phyloP scores from a whole-genome alignment of 2,797 vertebrate species.

The Sebastes vulpes region DNA sequence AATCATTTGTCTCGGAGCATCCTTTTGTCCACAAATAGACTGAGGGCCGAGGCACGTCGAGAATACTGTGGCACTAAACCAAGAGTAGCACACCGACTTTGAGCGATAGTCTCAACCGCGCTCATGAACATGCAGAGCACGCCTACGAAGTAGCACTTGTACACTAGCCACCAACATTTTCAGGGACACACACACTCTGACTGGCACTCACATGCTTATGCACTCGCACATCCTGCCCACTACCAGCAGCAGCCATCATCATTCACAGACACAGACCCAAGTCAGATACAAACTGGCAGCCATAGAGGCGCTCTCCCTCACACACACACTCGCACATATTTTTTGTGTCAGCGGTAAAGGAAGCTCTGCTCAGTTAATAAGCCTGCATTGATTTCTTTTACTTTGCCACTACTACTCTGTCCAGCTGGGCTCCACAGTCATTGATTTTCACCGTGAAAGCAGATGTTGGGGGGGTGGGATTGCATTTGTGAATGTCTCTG shows the following conservation, averaged over 20 bases:
- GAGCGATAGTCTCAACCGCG: conserved; percentile 51
- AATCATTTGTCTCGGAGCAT: conserved; percentile 79
- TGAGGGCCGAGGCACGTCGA: conserved; percentile 63
- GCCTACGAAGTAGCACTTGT: conserved; percentile 55
- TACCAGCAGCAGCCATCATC: conserved; percentile 50
- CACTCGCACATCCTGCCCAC: conserved; percentile 42
- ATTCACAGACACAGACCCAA: conserved; percentile 39
- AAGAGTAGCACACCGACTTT: conserved; percentile 71
- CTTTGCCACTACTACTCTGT: conserved; percentile 66
- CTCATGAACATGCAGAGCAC: conserved; percentile 67
- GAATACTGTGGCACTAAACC: conserved; percentile 60
- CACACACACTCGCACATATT: conserved; percentile 14
- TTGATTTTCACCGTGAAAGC: conserved; percentile 70
- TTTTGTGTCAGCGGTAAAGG: conserved; percentile 59
- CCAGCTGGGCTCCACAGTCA: conserved; percentile 55
- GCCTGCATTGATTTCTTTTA: conserved; percentile 81
- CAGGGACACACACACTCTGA: conserved; percentile 29
- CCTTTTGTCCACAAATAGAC: conserved; percentile 79
- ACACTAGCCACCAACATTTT: conserved; percentile 39
- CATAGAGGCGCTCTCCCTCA: conserved; percentile 3
- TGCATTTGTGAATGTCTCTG: conserved; percentile 57
- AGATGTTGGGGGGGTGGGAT: conserved; percentile 16
- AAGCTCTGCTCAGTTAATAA: conserved; percentile 76
- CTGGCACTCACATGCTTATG: conserved; percentile 32
- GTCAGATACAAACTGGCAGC: conserved; percentile 40